A percentile compares a stretch with the other conserved stretches of the same genome.
Evolutionary conservation across 2,888 invertebrate species (phyloP).

Genomic region (Drosophila vallismaia): DNA sequence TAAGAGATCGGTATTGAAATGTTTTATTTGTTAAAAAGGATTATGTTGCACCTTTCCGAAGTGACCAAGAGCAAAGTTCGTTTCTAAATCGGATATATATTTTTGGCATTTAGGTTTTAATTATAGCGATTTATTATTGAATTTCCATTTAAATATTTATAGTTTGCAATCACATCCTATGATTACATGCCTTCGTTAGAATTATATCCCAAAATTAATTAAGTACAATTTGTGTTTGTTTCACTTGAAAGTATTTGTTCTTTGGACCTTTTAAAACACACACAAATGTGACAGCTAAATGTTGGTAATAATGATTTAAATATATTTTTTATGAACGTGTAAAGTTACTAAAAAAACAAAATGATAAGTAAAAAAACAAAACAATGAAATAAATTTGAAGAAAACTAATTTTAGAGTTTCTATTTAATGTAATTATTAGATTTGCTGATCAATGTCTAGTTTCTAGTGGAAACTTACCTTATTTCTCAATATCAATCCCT

Average conservation of each 20-base stretch:
- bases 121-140: constrained; percentile 29
- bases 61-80: constrained; percentile 4
- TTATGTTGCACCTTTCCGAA: constrained; percentile 27
- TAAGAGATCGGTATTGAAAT: constrained; percentile 38
- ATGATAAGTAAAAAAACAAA: constrained; percentile 21
- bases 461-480: neutral
- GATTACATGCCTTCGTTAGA: constrained; percentile 57
- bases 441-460: neutral
- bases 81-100: constrained; percentile 1
- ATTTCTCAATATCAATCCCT: neutral
- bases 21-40: constrained; percentile 35
- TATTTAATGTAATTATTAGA: neutral
- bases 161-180: constrained; percentile 2
- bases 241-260: constrained; percentile 7
- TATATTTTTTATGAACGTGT: constrained; percentile 59
- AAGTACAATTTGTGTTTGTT: constrained; percentile 14
- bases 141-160: constrained; percentile 13
- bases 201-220: constrained; percentile 44
- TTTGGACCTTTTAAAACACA: constrained; percentile 17
- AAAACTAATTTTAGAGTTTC: constrained; percentile 39
- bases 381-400: constrained; percentile 46
- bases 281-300: constrained; percentile 25
- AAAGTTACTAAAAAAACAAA: constrained; percentile 49
- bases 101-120: constrained; percentile 32
- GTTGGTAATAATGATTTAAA: constrained; percentile 41